phyloP scores from a whole-genome alignment of 2,797 vertebrate genomes.

The Arremon brunneinucha region DNA sequence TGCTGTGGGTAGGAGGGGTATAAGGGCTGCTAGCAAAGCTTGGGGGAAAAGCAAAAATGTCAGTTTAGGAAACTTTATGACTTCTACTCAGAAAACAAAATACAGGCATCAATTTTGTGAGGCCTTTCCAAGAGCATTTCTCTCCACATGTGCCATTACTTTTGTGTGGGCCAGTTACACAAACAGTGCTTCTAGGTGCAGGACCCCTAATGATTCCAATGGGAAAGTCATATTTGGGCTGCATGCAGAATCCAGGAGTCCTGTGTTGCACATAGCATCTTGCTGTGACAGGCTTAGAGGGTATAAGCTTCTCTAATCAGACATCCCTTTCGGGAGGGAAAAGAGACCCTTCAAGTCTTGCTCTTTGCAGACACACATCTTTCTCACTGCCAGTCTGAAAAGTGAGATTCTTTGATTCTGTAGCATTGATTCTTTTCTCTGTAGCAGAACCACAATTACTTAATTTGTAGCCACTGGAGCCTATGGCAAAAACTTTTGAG shows the following conservation, averaged over 20 bases:
- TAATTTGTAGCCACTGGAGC: neutral
- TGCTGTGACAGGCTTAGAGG: neutral
- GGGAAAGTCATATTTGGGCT: neutral
- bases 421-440: neutral
- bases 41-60: neutral
- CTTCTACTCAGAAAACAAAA: neutral
- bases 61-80: neutral
- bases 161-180: neutral
- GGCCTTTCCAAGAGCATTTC: neutral
- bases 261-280: fast-evolving
- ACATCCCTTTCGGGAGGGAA: neutral
- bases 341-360: neutral
- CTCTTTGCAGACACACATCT: neutral
- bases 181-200: neutral
- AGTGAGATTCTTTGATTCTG: neutral
- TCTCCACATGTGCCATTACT: neutral
- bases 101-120: neutral
- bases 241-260: neutral
- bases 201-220: neutral
- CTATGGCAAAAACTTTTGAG: neutral
- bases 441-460: neutral
- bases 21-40: neutral
- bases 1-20: neutral
- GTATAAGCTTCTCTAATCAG: neutral
- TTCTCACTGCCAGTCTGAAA: neutral